A percentile compares a stretch with the other conserved stretches of the same genome.
Evolutionary conservation across 2,888 invertebrate species (phyloP).

Genomic region (Tridacna crocea): DNA sequence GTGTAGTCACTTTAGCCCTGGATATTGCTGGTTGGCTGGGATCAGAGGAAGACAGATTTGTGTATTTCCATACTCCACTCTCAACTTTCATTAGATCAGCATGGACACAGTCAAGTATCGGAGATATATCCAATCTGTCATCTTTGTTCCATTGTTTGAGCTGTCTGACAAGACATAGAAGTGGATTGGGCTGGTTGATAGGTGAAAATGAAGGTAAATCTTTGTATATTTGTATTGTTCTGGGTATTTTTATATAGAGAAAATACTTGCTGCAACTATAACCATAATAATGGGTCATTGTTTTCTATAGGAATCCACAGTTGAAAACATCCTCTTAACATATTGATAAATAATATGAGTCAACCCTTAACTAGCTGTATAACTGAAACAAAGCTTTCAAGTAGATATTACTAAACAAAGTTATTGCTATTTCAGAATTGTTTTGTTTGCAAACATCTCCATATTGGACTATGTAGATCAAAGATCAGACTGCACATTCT

Average conservation of each 20-base stretch:
- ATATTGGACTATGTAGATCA: too few species aligned
- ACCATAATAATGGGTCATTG: background rate
- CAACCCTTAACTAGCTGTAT: too few species aligned
- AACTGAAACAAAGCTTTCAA: too few species aligned
- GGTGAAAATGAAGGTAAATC: conserved; percentile 25
- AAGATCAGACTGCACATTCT: too few species aligned
- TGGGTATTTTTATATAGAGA: background rate
- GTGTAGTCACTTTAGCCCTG: conserved; percentile 32
- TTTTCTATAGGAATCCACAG: background rate
- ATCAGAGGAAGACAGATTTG: conserved; percentile 15
- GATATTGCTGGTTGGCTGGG: conserved; percentile 41
- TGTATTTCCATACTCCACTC: background rate
- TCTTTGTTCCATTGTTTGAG: conserved; percentile 35
- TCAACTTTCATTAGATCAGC: background rate
- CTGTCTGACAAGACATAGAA: conserved; percentile 17
- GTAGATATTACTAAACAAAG: too few species aligned
- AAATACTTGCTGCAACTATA: background rate
- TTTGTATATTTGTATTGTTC: background rate
- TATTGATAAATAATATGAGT: too few species aligned
- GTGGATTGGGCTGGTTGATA: conserved; percentile 32
- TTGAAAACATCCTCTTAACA: background rate
- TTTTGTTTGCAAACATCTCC: too few species aligned
- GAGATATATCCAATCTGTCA: conserved; percentile 23
- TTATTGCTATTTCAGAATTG: too few species aligned
- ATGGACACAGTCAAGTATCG: background rate